A percentile compares a stretch with the other conserved stretches of the same genome.
phyloP scores from a whole-genome alignment of 2,797 vertebrate genomes.

The Crenichthys baileyi region DNA sequence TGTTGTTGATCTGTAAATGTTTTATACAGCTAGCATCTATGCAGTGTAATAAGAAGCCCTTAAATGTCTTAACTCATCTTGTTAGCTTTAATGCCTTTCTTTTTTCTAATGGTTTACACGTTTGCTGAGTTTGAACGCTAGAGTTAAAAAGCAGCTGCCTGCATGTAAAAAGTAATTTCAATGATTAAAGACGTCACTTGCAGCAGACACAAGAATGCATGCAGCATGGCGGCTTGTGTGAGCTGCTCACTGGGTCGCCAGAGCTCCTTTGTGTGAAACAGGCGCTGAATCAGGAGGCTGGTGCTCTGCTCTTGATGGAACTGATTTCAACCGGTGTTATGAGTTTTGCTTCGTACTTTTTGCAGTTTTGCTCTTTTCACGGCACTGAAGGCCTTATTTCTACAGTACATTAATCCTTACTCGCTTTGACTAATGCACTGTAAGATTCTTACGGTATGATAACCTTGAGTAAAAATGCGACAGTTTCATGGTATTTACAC shows the following conservation, averaged over 20 bases:
- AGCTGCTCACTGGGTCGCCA: conserved; percentile 49
- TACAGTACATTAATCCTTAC: not conserved
- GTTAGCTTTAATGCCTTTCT: conserved; percentile 64
- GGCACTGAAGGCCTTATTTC: no score
- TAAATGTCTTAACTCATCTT: conserved; percentile 67
- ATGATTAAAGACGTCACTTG: conserved; percentile 46
- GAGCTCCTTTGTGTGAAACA: conserved; percentile 41
- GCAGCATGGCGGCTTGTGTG: conserved; percentile 53
- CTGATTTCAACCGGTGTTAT: conserved; percentile 20
- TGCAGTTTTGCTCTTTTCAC: not conserved
- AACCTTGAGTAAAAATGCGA: not conserved
- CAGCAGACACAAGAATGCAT: conserved; percentile 44
- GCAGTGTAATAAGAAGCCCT: conserved; percentile 68
- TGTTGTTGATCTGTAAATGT: conserved; percentile 47
- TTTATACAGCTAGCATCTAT: conserved; percentile 71
- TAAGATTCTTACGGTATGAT: no score
- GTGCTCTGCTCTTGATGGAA: conserved; percentile 11
- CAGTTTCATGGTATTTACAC: not conserved
- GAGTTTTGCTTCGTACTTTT: conserved; percentile 1
- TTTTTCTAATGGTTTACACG: conserved; percentile 57
- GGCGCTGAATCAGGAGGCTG: conserved; percentile 12
- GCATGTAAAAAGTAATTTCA: conserved; percentile 56
- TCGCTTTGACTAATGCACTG: no score
- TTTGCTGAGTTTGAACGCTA: conserved; percentile 31
- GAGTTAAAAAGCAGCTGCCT: conserved; percentile 32